Evolutionary conservation across 2,797 vertebrate species (phyloP).

Genomic region (Setipinna tenuifilis): DNA sequence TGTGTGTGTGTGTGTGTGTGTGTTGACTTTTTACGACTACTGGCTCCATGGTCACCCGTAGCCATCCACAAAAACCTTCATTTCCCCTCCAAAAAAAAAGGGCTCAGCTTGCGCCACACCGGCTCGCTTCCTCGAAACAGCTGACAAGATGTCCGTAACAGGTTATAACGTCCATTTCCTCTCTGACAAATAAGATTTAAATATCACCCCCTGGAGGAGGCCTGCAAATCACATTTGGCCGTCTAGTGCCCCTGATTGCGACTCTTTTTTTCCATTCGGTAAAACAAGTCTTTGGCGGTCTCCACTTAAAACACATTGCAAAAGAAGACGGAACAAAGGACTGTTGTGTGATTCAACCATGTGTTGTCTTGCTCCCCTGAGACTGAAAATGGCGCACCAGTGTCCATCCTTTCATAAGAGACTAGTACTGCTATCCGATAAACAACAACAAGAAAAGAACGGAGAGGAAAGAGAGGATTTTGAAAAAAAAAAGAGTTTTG

Average conservation of each 20-base stretch:
- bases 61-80: background rate
- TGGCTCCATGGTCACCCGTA: background rate
- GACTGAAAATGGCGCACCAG: background rate
- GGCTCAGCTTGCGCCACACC: background rate
- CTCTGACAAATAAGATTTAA: constrained; percentile 48
- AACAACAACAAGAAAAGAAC: constrained; percentile 3
- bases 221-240: constrained; percentile 42
- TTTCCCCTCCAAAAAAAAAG: background rate
- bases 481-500: background rate
- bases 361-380: background rate
- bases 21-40: background rate
- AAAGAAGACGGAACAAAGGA: background rate
- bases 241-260: background rate
- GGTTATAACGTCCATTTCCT: constrained; percentile 46
- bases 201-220: constrained; percentile 41
- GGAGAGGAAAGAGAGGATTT: background rate
- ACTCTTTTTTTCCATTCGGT: background rate
- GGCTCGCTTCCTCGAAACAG: background rate
- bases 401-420: background rate
- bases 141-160: constrained; percentile 37
- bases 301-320: constrained; percentile 38
- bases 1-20: background rate
- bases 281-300: background rate
- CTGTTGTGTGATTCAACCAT: background rate
- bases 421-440: background rate